Percentiles rank a stretch among this genome's conserved stretches.
phyloP scores from a whole-genome alignment of 2,113 vertebrate genomes.

The Tretioscincus oriximinensis region DNA sequence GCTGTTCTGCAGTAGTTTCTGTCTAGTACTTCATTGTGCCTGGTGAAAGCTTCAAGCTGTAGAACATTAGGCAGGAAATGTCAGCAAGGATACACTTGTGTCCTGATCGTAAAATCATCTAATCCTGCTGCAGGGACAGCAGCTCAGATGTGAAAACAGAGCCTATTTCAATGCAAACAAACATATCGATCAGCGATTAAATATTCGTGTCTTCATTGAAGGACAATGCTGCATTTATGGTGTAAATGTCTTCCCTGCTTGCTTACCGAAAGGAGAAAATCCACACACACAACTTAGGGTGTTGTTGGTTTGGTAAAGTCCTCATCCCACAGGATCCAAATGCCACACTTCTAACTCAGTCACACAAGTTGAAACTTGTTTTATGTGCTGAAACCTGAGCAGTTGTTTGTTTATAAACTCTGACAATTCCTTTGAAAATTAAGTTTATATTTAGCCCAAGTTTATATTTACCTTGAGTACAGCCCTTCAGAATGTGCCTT shows the following conservation, averaged over 20 bases:
- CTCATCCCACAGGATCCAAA: constrained; percentile 65
- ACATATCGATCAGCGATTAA: constrained; percentile 70
- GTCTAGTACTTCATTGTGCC: too few species aligned
- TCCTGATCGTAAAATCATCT: too few species aligned
- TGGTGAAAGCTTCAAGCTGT: too few species aligned
- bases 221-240: constrained; percentile 73
- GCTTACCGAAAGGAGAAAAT: constrained; percentile 53
- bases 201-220: constrained; percentile 70
- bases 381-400: constrained; percentile 43
- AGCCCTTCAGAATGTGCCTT: background rate
- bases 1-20: too few species aligned
- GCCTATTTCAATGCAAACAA: constrained; percentile 63
- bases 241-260: constrained; percentile 52
- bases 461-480: constrained; percentile 28
- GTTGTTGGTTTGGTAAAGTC: constrained; percentile 67
- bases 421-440: constrained; percentile 25
- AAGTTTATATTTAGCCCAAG: constrained; percentile 39
- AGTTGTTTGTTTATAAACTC: constrained; percentile 58
- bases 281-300: constrained; percentile 46
- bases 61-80: too few species aligned
- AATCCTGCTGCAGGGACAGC: too few species aligned
- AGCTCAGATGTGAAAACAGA: too few species aligned
- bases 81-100: too few species aligned
- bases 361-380: constrained; percentile 65
- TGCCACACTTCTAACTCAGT: constrained; percentile 66